phyloP scores from a whole-genome alignment of 2,113 vertebrate genomes.

The Antechinus stuartii region DNA sequence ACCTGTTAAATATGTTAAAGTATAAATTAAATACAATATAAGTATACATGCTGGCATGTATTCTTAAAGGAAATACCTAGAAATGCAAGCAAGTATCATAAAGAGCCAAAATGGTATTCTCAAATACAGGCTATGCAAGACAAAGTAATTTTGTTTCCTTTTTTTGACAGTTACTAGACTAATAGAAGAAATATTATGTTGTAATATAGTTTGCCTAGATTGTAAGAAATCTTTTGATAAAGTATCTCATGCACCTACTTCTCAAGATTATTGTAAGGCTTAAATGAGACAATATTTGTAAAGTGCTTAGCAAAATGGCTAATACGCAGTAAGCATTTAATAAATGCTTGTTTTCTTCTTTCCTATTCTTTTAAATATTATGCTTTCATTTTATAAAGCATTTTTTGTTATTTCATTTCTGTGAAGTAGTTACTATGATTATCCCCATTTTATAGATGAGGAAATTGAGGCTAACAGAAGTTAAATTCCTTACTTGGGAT shows the following conservation, averaged over 20 bases:
- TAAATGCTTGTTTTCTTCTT: background rate
- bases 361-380: background rate
- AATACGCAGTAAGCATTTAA: background rate
- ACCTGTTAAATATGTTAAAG: too few relatives aligned
- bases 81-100: background rate
- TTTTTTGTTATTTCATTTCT: background rate
- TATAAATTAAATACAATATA: too few relatives aligned
- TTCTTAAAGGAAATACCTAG: background rate
- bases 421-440: background rate
- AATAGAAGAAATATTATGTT: background rate
- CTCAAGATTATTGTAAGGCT: background rate
- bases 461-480: background rate
- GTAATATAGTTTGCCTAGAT: background rate
- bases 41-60: too few relatives aligned
- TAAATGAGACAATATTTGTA: background rate
- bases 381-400: background rate
- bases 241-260: background rate
- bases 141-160: background rate
- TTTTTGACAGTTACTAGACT: background rate
- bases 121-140: background rate
- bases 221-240: background rate
- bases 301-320: background rate
- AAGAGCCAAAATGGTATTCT: background rate
- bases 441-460: background rate
- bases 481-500: background rate